Percentiles rank a stretch among this genome's conserved stretches.
phyloP scores from a whole-genome alignment of 2,113 vertebrate species.

The Daubentonia madagascariensis region DNA sequence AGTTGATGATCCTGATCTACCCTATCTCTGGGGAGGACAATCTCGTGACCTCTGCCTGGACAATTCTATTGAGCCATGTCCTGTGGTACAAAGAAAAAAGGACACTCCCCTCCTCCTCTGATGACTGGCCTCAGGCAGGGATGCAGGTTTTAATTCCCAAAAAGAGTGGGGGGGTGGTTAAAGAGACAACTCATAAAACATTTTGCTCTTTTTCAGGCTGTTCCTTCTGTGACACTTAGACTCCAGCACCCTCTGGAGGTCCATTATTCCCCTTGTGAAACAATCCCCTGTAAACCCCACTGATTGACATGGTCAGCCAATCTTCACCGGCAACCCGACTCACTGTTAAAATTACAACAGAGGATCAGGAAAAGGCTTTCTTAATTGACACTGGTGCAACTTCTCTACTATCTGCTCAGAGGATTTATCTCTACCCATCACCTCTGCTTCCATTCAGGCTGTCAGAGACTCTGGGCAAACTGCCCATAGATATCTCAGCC shows the following conservation, averaged over 20 bases:
- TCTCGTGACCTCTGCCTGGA: too few species aligned
- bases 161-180: too few species aligned
- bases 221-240: neutral
- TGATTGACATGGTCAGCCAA: neutral
- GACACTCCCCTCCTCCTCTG: too few species aligned
- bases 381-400: neutral
- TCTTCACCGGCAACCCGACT: neutral
- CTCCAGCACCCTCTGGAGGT: neutral
- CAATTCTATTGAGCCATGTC: too few species aligned
- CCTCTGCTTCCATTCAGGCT: neutral
- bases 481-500: too few species aligned
- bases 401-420: neutral
- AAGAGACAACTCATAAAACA: too few species aligned
- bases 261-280: neutral
- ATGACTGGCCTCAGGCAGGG: too few species aligned
- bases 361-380: neutral
- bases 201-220: too few species aligned
- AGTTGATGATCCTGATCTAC: too few species aligned
- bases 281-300: neutral
- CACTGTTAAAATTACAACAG: neutral
- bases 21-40: too few species aligned
- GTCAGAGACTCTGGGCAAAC: neutral
- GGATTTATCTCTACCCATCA: neutral
- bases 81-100: too few species aligned
- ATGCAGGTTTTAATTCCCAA: too few species aligned